These are phyloP conservation scores for Crotophaga sulcirostris DNA, from an alignment of 2,113 vertebrate genomes.

Conservation along the genomic window DNA sequence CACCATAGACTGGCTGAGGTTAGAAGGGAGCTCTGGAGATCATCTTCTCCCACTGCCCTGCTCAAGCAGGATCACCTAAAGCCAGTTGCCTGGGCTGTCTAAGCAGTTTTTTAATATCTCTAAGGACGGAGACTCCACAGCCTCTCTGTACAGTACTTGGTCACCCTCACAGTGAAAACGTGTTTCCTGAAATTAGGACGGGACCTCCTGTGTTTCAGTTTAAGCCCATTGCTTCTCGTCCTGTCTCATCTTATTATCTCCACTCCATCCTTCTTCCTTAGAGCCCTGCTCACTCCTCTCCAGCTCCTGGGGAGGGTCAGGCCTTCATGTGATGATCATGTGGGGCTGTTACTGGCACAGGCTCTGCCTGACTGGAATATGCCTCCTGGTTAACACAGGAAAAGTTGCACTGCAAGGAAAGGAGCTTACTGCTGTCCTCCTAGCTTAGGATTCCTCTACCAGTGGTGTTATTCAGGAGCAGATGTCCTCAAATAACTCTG, in stretches of 20 bases:
- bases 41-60: background rate
- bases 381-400: background rate
- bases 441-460: background rate
- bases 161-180: background rate
- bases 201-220: background rate
- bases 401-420: constrained; percentile 3
- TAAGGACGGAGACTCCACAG: background rate
- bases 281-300: background rate
- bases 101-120: background rate
- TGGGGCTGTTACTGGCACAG: background rate
- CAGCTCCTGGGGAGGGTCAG: background rate
- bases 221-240: background rate
- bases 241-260: background rate
- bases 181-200: background rate
- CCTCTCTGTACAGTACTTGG: background rate
- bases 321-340: constrained; percentile 32
- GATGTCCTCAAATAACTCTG: background rate
- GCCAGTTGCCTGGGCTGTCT: background rate
- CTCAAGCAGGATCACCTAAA: background rate
- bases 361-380: background rate
- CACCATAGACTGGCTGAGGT: background rate
- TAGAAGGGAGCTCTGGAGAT: background rate
- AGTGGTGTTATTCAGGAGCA: background rate
- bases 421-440: constrained; percentile 21
- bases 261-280: background rate